Conservation (phyloP, 2,888 invertebrate genomes). For the Leptothorax acervorum region DNA sequence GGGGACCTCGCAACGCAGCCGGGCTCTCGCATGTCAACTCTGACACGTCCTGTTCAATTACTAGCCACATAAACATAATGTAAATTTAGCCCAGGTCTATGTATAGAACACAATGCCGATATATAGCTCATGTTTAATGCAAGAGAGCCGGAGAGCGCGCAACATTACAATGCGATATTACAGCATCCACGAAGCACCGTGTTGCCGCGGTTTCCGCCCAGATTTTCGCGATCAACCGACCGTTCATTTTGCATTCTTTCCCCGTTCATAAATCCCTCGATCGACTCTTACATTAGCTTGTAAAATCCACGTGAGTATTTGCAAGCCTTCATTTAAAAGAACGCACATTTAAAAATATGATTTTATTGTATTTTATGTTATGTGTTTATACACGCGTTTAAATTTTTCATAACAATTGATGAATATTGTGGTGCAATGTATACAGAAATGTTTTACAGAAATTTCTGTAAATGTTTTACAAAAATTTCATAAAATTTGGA, state of each 20-base stretch:
- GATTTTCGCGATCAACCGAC: constrained; percentile 44
- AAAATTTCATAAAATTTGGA: background rate
- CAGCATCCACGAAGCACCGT: constrained; percentile 59
- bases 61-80: constrained; percentile 77
- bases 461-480: background rate
- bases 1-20: constrained; percentile 58
- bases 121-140: constrained; percentile 77
- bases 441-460: background rate
- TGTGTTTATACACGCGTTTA: background rate
- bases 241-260: background rate
- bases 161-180: constrained; percentile 72
- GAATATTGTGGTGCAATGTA: background rate
- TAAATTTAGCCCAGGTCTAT: constrained; percentile 74
- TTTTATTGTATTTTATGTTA: background rate
- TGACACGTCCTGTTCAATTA: constrained; percentile 74
- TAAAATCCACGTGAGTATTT: background rate
- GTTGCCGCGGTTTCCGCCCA: constrained; percentile 64
- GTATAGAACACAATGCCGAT: constrained; percentile 73
- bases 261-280: background rate
- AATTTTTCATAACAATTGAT: background rate
- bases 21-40: constrained; percentile 67
- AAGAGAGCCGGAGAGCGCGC: constrained; percentile 65
- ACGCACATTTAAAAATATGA: background rate
- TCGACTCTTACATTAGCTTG: background rate
- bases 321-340: background rate